Conservation (phyloP, 2,113 vertebrate genomes). For the Indicator indicator region DNA sequence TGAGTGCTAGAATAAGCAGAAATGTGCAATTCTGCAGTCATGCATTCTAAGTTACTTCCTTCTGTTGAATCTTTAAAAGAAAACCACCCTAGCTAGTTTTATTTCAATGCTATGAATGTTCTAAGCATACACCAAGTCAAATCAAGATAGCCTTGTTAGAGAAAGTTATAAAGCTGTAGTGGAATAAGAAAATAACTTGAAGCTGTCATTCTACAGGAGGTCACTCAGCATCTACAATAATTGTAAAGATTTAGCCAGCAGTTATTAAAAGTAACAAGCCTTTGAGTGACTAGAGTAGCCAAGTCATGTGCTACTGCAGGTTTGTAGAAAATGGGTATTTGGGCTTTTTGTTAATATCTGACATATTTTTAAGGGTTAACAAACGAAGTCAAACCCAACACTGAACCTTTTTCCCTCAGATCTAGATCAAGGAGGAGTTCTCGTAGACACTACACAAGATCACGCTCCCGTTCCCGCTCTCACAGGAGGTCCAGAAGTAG, state of each 20-base stretch:
- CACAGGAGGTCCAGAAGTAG: slow-evolving; percentile 88
- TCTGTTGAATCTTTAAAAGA: background rate
- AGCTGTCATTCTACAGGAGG: background rate
- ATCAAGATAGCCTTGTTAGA: background rate
- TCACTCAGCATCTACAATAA: background rate
- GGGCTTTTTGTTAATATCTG: background rate
- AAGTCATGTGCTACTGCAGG: background rate
- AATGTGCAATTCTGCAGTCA: background rate
- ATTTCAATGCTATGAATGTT: background rate
- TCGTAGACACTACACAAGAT: slow-evolving; percentile 89
- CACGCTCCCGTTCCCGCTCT: slow-evolving; percentile 89
- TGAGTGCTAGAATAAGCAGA: background rate
- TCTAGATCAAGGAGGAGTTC: slow-evolving; percentile 93
- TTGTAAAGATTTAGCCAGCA: background rate
- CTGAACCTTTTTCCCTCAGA: slow-evolving; percentile 57
- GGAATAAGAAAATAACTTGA: background rate
- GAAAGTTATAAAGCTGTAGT: background rate
- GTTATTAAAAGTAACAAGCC: background rate
- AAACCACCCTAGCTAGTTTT: background rate
- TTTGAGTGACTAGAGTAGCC: background rate
- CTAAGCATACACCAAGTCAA: background rate
- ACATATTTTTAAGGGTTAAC: rapidly evolving
- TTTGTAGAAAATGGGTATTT: background rate
- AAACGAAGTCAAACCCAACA: background rate
- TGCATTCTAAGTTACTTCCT: background rate